Evolutionary conservation across 2,797 vertebrate species (phyloP).

Genomic region (Gallinago stenura): DNA sequence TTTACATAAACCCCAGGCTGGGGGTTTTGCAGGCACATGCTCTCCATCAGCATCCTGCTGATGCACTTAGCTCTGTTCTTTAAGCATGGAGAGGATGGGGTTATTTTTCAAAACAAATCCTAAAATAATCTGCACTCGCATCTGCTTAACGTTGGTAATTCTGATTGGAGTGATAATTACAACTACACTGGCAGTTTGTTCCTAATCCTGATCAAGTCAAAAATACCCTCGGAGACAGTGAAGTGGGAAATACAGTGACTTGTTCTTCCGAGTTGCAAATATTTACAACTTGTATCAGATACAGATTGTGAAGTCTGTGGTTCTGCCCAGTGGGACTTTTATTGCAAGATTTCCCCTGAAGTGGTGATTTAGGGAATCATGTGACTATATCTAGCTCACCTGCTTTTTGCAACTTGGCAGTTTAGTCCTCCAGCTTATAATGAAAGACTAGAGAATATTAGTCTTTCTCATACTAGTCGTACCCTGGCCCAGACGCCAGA

Average conservation of each 20-base stretch:
- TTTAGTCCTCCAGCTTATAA: background rate
- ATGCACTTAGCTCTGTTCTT: background rate
- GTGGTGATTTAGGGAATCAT: background rate
- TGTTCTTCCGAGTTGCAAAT: background rate
- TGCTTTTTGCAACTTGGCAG: background rate
- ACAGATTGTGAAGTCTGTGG: background rate
- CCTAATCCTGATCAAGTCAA: background rate
- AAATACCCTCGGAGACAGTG: background rate
- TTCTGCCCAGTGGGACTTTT: background rate
- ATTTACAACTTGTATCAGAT: background rate
- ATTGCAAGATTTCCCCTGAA: background rate
- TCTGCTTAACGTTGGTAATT: conserved; percentile 15
- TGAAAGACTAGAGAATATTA: background rate
- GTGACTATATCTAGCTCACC: background rate
- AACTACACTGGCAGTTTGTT: background rate
- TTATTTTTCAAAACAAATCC: background rate
- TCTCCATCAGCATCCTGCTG: background rate
- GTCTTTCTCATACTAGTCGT: too few relatives aligned
- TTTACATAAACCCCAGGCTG: background rate
- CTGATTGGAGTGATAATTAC: conserved; percentile 35
- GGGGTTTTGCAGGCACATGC: background rate
- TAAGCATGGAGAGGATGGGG: background rate
- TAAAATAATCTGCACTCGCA: background rate
- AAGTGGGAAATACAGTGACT: background rate
- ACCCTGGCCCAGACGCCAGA: background rate